Conservation (phyloP, 2,888 invertebrate genomes). For the Synergus itoensis region DNA sequence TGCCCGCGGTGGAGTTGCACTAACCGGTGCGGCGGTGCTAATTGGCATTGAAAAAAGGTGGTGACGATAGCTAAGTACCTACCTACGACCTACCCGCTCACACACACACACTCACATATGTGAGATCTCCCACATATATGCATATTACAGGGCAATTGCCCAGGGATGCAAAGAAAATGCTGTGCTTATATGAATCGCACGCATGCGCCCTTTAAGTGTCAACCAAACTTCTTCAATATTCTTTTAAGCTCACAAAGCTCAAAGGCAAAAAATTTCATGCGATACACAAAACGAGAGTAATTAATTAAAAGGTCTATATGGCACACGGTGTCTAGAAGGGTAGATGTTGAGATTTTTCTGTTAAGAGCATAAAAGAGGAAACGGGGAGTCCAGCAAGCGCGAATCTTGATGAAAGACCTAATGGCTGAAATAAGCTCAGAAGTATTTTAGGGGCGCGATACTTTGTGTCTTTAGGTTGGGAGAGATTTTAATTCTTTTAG, state of each 20-base stretch:
- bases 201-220: constrained; percentile 24
- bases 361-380: neutral
- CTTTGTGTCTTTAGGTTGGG: neutral
- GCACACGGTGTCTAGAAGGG: neutral
- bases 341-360: neutral
- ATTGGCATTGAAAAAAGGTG: constrained; percentile 76
- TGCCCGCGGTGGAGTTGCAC: constrained; percentile 49
- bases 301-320: constrained; percentile 62
- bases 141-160: neutral
- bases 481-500: too few species aligned
- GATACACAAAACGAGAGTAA: constrained; percentile 61
- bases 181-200: constrained; percentile 11
- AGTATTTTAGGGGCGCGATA: neutral
- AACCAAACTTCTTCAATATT: constrained; percentile 14
- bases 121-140: neutral
- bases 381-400: neutral
- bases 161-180: neutral
- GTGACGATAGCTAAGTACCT: constrained; percentile 68
- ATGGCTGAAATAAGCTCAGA: neutral
- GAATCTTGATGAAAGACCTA: neutral
- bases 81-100: constrained; percentile 41
- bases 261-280: constrained; percentile 55
- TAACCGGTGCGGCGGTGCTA: constrained; percentile 66
- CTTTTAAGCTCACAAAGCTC: constrained; percentile 49
- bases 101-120: neutral